Evolutionary conservation across 1,140 invertebrate species (phyloP), one percentile per base, ranked within the genome.

Genomic region (Phymastichus coffea): DNA sequence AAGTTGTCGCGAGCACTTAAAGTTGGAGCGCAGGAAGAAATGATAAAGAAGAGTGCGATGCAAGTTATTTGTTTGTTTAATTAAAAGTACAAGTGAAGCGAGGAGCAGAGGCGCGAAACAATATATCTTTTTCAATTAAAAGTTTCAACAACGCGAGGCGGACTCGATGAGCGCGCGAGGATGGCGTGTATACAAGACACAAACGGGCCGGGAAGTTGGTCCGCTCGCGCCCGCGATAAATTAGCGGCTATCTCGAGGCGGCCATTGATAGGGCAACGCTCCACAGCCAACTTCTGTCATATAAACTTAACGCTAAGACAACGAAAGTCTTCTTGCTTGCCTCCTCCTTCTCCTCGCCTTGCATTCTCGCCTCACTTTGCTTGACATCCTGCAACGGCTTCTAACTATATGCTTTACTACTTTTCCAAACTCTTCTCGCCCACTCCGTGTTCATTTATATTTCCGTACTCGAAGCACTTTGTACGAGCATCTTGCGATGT

Each of bases 31-130:
- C n/a, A n/a, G 6, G 15, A 43, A 38, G 14, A 38, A 3, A 54
- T 23, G n/a, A 47, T 17, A 12, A 49, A 19, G 26, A 30, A 0
- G 1, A 8, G 30, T 19, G 17, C 22, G 49, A 53, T 17, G 19
- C 15, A 23, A n/a, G n/a, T n/a, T n/a, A n/a, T n/a, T n/a, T n/a
- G n/a, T n/a, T n/a, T n/a, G 28, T 43, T 25, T 41, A 54, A 54
- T 41, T 54, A 54, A 40, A 54, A 54, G 51, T 41, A 23, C 51
- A 52, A 23, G 20, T 49, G n/a, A n/a, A n/a, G n/a, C n/a, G n/a
- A n/a, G n/a, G n/a, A 49, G 26, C 25, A 14, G 1, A 26, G n/a
- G 25, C 26, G 35, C 38, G 26, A 8, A 1, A 26, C 19, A 54
- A 35, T 28, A 41, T 54, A 28, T 41, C 35, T 28, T 41, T 40